Base-by-base conservation (phyloP, 1,140 invertebrate species). In the Eupristina koningsbergeri region DNA sequence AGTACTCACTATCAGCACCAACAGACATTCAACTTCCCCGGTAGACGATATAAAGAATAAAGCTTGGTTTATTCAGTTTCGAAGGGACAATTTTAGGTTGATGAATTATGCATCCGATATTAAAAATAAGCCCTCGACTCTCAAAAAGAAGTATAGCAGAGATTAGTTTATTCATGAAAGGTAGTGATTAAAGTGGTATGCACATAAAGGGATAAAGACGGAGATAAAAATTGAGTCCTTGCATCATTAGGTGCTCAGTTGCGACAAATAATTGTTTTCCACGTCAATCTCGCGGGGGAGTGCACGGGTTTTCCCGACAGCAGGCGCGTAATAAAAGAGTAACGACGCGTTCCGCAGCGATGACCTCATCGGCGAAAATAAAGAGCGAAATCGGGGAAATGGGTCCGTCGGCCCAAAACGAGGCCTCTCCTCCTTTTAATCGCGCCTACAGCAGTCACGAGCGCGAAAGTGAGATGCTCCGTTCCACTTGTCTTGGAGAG, bases 331-430 rank as follows among this genome's bases (percentile, higher is more conserved):
- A 26, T 1, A 17, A 53, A 17, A 53, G 2, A 26, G 26, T 50
- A 15, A 50, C 15, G 19, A 71, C 3, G 39, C 5, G 45, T 63
- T 31, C 34, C 41, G 63, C 5, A 26, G 45, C 47, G 19, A 29
- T 53, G 64, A 58, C 53, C 45, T 80, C 36, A 58, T 73, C 64
- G 34, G n/a, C 41, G n/a, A 79, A 69, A 79, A 47, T 41, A 79
- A 50, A 79, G 50, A 69, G 53, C 36, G 34, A 63, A 78, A 78
- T 17, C 41, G 39, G 67, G 19, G 39, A 58, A 58, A 58, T 31
- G 36, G 22, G 39, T 26, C 5, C 67, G 26, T 31, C 67, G 22
- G 39, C 9, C 5, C 67, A 6, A 7, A 15, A 3, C 3, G 3
- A 6, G 2, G n/a, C 45, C 29, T 45, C 50, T 45, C 26, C 6